These are phyloP conservation scores for Branchipolynoe longqiensis DNA, from an alignment of 2,888 invertebrate genomes.

Conservation along the genomic window DNA sequence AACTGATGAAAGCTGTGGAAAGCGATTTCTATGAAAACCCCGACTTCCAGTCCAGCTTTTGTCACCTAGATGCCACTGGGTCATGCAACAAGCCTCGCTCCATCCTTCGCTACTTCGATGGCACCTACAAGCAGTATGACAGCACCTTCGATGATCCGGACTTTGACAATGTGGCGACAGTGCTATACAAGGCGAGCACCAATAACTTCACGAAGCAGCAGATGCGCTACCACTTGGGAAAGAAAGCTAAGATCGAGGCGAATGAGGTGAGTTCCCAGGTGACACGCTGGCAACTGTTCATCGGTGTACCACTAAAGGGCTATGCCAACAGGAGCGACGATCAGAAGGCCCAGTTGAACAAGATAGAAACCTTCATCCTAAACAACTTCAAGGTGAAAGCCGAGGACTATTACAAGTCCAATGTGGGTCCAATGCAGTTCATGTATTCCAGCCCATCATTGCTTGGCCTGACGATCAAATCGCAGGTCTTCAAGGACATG, in stretches of 20 bases:
- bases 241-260: constrained; percentile 51
- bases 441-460: constrained; percentile 49
- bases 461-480: constrained; percentile 37
- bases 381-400: constrained; percentile 49
- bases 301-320: constrained; percentile 64
- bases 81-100: constrained; percentile 13
- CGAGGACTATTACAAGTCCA: constrained; percentile 49
- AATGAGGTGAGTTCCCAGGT: constrained; percentile 27
- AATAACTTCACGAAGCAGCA: constrained; percentile 49
- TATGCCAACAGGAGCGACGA: constrained; percentile 55
- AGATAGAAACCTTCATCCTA: constrained; percentile 52
- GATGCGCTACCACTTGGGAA: constrained; percentile 60
- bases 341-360: constrained; percentile 41
- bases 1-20: constrained; percentile 70
- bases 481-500: constrained; percentile 65
- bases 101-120: constrained; percentile 25
- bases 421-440: constrained; percentile 61
- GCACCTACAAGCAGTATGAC: constrained; percentile 28
- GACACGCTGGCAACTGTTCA: constrained; percentile 49
- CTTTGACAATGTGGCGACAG: constrained; percentile 58
- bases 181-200: constrained; percentile 54
- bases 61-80: not conserved
- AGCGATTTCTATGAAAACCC: constrained; percentile 59
- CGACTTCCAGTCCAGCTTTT: constrained; percentile 53
- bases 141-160: constrained; percentile 58